Conservation (phyloP, 2,113 vertebrate species). For the mouse (Mus musculus) region DNA sequence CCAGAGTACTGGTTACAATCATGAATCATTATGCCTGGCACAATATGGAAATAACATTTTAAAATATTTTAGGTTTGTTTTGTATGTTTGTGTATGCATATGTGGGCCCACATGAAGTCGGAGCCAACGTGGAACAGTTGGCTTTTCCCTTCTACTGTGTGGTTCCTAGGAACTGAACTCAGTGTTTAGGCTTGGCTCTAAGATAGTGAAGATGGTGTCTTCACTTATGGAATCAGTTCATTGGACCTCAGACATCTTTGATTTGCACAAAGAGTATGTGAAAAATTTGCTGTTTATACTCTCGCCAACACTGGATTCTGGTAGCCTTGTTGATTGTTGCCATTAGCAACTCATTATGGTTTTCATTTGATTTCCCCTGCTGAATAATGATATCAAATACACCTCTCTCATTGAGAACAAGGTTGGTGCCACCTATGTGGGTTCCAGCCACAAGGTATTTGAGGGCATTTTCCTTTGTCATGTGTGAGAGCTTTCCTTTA, state of each 20-base stretch:
- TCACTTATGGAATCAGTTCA: not conserved
- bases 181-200: not conserved
- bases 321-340: not conserved
- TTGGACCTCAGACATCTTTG: not conserved
- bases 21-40: not conserved
- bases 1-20: not conserved
- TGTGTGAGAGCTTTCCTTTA: constrained; percentile 92
- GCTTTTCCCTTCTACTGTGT: not conserved
- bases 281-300: not conserved
- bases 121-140: no score
- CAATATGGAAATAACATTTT: not conserved
- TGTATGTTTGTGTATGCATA: not conserved
- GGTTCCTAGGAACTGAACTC: not conserved
- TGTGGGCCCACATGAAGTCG: not conserved
- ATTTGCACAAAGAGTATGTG: not conserved
- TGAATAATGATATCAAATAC: not conserved
- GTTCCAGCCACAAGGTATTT: constrained; percentile 98
- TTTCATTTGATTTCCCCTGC: not conserved
- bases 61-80: not conserved
- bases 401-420: constrained; percentile 84
- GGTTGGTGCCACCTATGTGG: constrained; percentile 97
- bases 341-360: not conserved
- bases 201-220: no score
- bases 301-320: not conserved
- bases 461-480: constrained; percentile 99